These are phyloP conservation scores for Xyrichtys novacula DNA, from an alignment of 2,797 vertebrate genomes.

Conservation along the genomic window DNA sequence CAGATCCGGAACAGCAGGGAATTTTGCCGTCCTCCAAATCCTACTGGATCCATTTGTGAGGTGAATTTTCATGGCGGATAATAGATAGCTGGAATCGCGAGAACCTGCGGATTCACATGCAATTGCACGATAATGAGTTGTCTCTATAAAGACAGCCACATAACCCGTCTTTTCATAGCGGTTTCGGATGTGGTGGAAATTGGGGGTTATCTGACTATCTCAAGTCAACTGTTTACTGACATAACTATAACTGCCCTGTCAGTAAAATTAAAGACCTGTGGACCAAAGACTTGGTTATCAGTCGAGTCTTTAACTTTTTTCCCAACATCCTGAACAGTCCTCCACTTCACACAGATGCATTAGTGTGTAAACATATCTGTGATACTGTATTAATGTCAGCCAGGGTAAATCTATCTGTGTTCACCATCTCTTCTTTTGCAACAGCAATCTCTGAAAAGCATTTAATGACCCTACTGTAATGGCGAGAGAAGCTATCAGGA, in stretches of 20 bases:
- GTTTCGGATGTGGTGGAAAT: too few species aligned
- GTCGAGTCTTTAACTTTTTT: slow-evolving; percentile 28
- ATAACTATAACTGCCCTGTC: too few species aligned
- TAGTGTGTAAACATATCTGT: slow-evolving; percentile 37
- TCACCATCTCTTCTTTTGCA: slow-evolving; percentile 29
- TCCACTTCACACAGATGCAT: slow-evolving; percentile 24
- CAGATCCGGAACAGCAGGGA: too few species aligned
- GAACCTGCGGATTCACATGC: too few species aligned
- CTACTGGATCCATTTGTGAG: too few species aligned
- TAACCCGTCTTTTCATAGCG: too few species aligned
- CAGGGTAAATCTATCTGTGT: slow-evolving; percentile 37
- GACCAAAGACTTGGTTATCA: slow-evolving; percentile 29
- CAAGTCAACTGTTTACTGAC: neutral
- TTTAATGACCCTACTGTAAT: slow-evolving; percentile 45
- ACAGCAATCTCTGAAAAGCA: slow-evolving; percentile 54
- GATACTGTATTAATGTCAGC: slow-evolving; percentile 57
- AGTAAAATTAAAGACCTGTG: neutral
- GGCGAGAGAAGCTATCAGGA: slow-evolving; percentile 36
- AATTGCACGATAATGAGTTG: too few species aligned
- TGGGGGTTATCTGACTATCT: too few species aligned
- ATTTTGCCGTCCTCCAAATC: too few species aligned
- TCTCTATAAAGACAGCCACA: too few species aligned
- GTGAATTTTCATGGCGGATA: too few species aligned
- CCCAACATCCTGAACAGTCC: slow-evolving; percentile 14
- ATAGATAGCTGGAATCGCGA: too few species aligned